Base-by-base conservation (phyloP, 2,888 invertebrate genomes). In the Zootermopsis nevadensis region DNA sequence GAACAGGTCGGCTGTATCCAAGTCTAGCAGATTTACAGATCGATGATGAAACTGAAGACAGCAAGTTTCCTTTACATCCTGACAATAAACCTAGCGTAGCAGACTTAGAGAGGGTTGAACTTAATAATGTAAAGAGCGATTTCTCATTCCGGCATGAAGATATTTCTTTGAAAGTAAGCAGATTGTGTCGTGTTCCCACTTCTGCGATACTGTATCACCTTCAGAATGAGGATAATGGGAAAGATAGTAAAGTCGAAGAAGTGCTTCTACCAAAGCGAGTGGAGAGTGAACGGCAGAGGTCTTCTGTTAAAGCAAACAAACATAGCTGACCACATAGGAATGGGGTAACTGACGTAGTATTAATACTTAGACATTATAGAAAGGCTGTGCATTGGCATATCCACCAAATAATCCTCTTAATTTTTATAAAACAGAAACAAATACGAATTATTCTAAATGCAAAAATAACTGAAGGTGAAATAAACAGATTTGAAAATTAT, bases 161-260 rank as follows among this genome's bases (percentile, higher is more conserved):
- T 19, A 85, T 86, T 30, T 84, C 85, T n/a, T 85, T 86, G 55
- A 86, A 87, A 85, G 87, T 87, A 6, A 86, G 83, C 53, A 86
- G 85, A 60, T 82, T 87, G 42, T 86, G 86, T 83, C 84, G 87
- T 76, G 86, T 88, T 27, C 87, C 87, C 30, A 85, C 85, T 27
- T 86, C 86, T 82, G 85, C 87, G 8, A 83, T 87, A 38, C 83
- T 86, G 33, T 86, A 85, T 84, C 86, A 87, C 69, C 79, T 83
- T 35, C 84, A 89, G 60, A n/a, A n/a, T 60, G n/a, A 60, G 60
- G 27, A 60, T 60, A 60, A 6, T 27, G 60, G 7, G 10, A 60
- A 79, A 72, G 42, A 69, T 27, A 48, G 27, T 38, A 15, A 22
- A 30, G 35, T 27, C 30, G 15, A 38, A 27, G 55, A 77, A 10